These are phyloP conservation scores for Dicranocentrus wangi DNA, from an alignment of 2,888 invertebrate species.

Conservation along the genomic window DNA sequence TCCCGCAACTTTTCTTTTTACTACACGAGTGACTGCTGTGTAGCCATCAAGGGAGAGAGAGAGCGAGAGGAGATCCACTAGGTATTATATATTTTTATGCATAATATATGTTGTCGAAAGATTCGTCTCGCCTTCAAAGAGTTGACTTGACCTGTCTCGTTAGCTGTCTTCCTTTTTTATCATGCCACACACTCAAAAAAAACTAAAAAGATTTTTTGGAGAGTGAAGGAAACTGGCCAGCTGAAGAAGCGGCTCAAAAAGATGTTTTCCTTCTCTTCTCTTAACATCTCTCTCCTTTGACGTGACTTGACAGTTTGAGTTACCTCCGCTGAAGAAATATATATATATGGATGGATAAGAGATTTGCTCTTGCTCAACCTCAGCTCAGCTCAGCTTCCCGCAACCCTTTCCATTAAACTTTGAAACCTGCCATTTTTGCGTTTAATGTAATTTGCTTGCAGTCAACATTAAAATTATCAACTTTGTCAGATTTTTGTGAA, in stretches of 20 bases:
- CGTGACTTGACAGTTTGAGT: conserved; percentile 60
- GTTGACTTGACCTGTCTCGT: conserved; percentile 63
- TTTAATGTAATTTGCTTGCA: conserved; percentile 57
- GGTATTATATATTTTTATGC: conserved; percentile 21
- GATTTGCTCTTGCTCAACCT: neutral
- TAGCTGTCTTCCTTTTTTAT: conserved; percentile 61
- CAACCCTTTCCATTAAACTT: conserved; percentile 17
- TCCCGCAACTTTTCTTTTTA: conserved; percentile 14
- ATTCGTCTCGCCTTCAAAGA: conserved; percentile 67
- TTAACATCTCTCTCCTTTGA: conserved; percentile 49
- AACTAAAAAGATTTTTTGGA: neutral
- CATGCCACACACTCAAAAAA: conserved; percentile 17
- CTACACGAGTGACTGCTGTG: neutral
- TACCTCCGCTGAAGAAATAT: conserved; percentile 11
- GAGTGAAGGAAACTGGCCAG: too few species aligned
- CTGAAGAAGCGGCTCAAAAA: conserved; percentile 18
- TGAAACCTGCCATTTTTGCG: conserved; percentile 35
- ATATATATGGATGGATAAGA: too few species aligned
- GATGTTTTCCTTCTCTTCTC: conserved; percentile 18
- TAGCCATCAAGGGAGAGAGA: conserved; percentile 1
- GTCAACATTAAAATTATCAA: conserved; percentile 56
- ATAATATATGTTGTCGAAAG: conserved; percentile 61
- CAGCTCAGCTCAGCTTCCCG: too few species aligned
- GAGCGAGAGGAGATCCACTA: conserved; percentile 3
- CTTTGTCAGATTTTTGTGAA: conserved; percentile 39